Evolutionary conservation across 2,797 vertebrate species (phyloP).

Genomic region (Poeciliopsis presidionis): DNA sequence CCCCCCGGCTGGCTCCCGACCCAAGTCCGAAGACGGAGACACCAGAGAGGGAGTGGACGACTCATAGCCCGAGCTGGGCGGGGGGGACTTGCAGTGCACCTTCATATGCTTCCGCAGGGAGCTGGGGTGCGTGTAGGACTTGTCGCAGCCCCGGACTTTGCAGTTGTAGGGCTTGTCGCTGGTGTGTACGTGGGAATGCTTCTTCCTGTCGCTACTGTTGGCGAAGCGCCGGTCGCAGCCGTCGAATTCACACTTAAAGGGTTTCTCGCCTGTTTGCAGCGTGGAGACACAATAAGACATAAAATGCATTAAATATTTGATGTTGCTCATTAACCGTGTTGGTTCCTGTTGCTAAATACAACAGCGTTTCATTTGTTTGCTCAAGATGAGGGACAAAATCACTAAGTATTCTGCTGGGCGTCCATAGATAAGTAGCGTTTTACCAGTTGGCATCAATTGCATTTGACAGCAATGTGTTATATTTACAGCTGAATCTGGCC

Average conservation of each 20-base stretch:
- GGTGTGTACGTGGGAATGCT: conserved; percentile 98
- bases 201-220: conserved; percentile 99
- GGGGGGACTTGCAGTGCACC: conserved; percentile 97
- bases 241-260: conserved; percentile 97
- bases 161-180: conserved; percentile 99
- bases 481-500: background rate
- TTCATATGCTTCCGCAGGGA: conserved; percentile 99
- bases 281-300: conserved; percentile 14
- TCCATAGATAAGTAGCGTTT: background rate
- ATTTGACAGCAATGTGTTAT: background rate
- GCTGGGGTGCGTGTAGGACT: conserved; percentile 98
- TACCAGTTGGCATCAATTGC: background rate
- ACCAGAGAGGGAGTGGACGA: conserved; percentile 92
- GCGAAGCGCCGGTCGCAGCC: conserved; percentile 98
- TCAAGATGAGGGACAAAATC: background rate
- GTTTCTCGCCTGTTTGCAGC: conserved; percentile 91
- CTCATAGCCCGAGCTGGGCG: conserved; percentile 94
- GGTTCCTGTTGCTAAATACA: background rate
- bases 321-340: background rate
- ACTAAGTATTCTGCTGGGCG: background rate
- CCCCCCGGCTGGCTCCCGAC: conserved; percentile 82
- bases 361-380: background rate
- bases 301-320: background rate
- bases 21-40: conserved; percentile 92
- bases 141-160: conserved; percentile 98